Conservation (phyloP, 2,113 vertebrate genomes). For the Sceloporus tristichus region DNA sequence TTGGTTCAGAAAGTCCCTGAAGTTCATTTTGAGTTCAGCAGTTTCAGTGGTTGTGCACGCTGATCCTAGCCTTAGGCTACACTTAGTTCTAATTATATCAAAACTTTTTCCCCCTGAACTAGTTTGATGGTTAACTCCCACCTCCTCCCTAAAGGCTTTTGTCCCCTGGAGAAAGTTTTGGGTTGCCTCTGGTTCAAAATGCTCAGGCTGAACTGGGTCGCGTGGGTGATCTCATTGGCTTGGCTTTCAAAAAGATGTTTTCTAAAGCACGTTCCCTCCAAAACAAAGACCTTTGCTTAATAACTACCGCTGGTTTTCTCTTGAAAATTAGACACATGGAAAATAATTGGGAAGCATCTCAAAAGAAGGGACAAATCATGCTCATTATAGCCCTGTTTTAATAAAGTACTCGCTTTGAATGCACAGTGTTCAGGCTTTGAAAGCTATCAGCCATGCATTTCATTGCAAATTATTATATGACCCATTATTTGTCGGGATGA, state of each 20-base stretch:
- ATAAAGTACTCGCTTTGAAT: neutral
- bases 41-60: neutral
- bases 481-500: neutral
- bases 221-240: neutral
- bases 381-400: conserved; percentile 3
- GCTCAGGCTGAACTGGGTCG: neutral
- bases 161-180: neutral
- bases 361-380: neutral
- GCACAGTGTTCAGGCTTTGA: conserved; percentile 6
- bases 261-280: neutral
- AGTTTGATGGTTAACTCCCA: neutral
- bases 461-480: neutral
- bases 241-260: neutral
- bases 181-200: neutral
- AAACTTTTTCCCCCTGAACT: neutral
- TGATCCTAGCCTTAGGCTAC: neutral
- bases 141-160: neutral
- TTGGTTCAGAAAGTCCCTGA: neutral
- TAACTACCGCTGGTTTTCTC: neutral
- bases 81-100: neutral
- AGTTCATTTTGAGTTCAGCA: neutral
- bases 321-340: neutral
- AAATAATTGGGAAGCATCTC: conserved; percentile 26
- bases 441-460: neutral
- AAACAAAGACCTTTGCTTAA: conserved; percentile 13